A percentile compares a stretch with the other conserved stretches of the same genome.
Conservation (phyloP, 2,113 vertebrate species). For the Pelecanus crispus region DNA sequence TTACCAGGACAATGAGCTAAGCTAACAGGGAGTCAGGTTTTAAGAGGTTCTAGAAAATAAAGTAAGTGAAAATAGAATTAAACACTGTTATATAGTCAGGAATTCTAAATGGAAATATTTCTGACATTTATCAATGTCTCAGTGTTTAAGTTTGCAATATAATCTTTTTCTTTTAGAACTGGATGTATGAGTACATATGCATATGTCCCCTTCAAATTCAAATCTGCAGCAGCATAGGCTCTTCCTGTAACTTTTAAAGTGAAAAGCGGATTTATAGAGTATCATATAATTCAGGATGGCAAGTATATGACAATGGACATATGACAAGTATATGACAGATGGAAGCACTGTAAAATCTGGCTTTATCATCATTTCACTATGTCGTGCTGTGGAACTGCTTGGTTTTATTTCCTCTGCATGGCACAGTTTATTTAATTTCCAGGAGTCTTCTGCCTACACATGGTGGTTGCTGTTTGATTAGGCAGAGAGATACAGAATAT, state of each 20-base stretch:
- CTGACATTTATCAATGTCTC: background rate
- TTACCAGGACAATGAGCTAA: background rate
- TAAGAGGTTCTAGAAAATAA: background rate
- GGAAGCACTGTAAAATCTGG: background rate
- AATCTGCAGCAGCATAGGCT: background rate
- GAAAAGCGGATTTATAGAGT: background rate
- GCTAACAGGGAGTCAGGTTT: background rate
- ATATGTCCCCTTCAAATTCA: background rate
- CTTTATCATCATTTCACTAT: background rate
- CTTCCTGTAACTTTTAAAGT: background rate
- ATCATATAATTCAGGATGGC: background rate
- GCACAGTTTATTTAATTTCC: background rate
- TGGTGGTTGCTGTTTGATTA: background rate
- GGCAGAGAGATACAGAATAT: background rate
- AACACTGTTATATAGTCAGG: background rate
- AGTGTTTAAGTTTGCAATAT: background rate
- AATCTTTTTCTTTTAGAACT: background rate
- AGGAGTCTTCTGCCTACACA: background rate
- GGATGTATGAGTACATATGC: background rate
- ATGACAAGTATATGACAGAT: background rate
- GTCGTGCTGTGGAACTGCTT: background rate
- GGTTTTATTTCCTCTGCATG: conserved; percentile 5
- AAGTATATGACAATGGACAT: background rate
- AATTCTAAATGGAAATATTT: background rate
- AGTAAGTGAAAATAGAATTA: background rate